These are phyloP conservation scores for Telenomus remus DNA, from an alignment of 1,140 invertebrate genomes.

Conservation along the genomic window DNA sequence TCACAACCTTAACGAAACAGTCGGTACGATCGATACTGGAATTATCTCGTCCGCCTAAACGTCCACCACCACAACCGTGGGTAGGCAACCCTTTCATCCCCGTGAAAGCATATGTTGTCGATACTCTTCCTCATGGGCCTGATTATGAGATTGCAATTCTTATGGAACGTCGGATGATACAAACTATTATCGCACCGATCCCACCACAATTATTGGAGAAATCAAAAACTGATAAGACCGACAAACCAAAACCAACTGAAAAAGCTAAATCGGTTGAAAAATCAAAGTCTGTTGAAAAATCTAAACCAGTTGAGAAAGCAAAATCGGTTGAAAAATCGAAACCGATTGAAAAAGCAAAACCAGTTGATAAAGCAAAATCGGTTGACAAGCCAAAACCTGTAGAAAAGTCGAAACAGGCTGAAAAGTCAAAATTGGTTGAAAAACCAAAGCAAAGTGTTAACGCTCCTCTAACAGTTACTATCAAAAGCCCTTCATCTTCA, in stretches of 20 bases:
- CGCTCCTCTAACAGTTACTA: too few relatives aligned
- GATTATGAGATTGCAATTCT: conserved; percentile 71
- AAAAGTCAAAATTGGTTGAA: neutral
- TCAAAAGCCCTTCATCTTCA: neutral
- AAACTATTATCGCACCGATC: conserved; percentile 59
- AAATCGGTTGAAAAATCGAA: too few relatives aligned
- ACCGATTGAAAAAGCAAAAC: conserved; percentile 1
- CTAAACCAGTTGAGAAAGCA: too few relatives aligned
- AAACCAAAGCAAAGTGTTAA: conserved; percentile 6
- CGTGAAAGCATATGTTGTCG: conserved; percentile 67
- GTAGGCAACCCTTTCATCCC: conserved; percentile 71
- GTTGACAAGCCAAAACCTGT: too few relatives aligned
- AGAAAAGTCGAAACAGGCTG: too few relatives aligned
- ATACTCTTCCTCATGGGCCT: conserved; percentile 68
- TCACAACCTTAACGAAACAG: conserved; percentile 73
- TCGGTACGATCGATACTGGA: conserved; percentile 72
- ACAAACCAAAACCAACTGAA: neutral
- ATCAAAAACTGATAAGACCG: conserved; percentile 22
- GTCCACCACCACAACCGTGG: conserved; percentile 53
- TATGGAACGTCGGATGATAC: conserved; percentile 67
- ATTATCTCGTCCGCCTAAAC: conserved; percentile 57
- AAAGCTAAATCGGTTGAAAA: neutral
- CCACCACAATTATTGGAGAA: conserved; percentile 28
- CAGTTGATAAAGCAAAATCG: neutral
- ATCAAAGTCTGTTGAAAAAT: too few relatives aligned